Evolutionary conservation across 1,140 invertebrate genomes (phyloP).

Genomic region (Phthorimaea operculella): DNA sequence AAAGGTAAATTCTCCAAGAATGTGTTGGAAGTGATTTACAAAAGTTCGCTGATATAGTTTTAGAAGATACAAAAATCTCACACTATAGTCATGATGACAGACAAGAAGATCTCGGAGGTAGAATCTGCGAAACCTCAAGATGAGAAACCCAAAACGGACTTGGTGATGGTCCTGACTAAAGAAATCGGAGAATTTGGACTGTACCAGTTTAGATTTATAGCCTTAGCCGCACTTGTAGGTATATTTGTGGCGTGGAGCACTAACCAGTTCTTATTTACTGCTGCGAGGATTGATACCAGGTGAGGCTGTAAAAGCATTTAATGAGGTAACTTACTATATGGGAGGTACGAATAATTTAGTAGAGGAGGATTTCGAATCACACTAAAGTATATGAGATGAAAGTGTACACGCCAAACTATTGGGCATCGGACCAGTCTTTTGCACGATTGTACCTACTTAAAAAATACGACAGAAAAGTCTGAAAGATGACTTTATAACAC

Average conservation of each 20-base stretch:
- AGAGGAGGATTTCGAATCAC: background rate
- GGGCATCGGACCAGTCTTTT: background rate
- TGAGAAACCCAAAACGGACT: slow-evolving; percentile 20
- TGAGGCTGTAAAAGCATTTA: slow-evolving; percentile 11
- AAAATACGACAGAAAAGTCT: too few relatives aligned
- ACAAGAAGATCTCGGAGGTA: background rate
- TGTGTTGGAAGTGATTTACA: too few relatives aligned
- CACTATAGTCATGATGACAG: too few relatives aligned
- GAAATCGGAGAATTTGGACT: slow-evolving; percentile 70
- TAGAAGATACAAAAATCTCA: too few relatives aligned
- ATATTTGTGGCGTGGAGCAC: slow-evolving; percentile 68
- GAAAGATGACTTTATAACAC: too few relatives aligned
- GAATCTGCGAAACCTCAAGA: background rate
- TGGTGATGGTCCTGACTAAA: slow-evolving; percentile 55
- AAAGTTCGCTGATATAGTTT: too few relatives aligned
- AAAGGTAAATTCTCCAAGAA: too few relatives aligned
- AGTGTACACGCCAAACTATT: slow-evolving; percentile 31
- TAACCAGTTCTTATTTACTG: slow-evolving; percentile 70
- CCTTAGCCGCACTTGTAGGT: slow-evolving; percentile 66
- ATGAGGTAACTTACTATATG: background rate
- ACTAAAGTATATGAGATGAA: background rate
- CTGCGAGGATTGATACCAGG: slow-evolving; percentile 69
- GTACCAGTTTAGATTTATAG: slow-evolving; percentile 68
- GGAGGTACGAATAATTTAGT: background rate
- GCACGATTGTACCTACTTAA: too few relatives aligned